A percentile compares a stretch with the other conserved stretches of the same genome.
phyloP scores from a whole-genome alignment of 2,113 vertebrate genomes.

The Embiotoca jacksoni region DNA sequence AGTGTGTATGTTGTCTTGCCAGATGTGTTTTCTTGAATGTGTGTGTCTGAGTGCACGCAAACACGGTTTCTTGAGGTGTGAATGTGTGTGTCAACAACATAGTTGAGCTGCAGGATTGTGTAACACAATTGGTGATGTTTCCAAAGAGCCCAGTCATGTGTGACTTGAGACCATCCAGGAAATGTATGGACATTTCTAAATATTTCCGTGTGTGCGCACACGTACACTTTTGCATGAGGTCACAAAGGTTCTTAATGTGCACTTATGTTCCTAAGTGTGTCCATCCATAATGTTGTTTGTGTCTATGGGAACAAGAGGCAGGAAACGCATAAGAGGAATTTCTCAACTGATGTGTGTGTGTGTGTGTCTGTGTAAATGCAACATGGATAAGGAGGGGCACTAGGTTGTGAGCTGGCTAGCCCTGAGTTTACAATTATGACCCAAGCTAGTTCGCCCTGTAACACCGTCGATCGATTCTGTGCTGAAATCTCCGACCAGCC shows the following conservation, averaged over 20 bases:
- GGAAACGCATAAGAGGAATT: conserved; percentile 46
- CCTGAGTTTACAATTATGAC: too few relatives aligned
- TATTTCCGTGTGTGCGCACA: conserved; percentile 3
- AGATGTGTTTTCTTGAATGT: conserved; percentile 24
- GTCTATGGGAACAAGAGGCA: conserved; percentile 45
- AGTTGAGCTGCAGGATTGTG: background rate
- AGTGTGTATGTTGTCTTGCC: conserved; percentile 25
- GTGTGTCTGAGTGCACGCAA: too few relatives aligned
- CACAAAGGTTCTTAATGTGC: conserved; percentile 26
- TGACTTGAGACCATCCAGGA: background rate
- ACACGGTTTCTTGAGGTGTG: conserved; percentile 26
- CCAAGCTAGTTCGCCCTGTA: too few relatives aligned
- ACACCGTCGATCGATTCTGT: too few relatives aligned
- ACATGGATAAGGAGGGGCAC: too few relatives aligned
- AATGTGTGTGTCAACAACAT: conserved; percentile 16
- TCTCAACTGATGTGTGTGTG: conserved; percentile 4
- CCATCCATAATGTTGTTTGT: conserved; percentile 46
- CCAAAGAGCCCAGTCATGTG: background rate
- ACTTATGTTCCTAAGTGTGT: conserved; percentile 38
- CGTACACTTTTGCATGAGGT: conserved; percentile 28
- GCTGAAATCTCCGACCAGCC: too few relatives aligned
- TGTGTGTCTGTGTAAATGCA: conserved; percentile 1
- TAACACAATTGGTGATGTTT: conserved; percentile 11
- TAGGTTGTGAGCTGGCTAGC: too few relatives aligned
- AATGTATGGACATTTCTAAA: background rate